phyloP scores from a whole-genome alignment of 2,797 vertebrate species.

The Chrosomus eos region DNA sequence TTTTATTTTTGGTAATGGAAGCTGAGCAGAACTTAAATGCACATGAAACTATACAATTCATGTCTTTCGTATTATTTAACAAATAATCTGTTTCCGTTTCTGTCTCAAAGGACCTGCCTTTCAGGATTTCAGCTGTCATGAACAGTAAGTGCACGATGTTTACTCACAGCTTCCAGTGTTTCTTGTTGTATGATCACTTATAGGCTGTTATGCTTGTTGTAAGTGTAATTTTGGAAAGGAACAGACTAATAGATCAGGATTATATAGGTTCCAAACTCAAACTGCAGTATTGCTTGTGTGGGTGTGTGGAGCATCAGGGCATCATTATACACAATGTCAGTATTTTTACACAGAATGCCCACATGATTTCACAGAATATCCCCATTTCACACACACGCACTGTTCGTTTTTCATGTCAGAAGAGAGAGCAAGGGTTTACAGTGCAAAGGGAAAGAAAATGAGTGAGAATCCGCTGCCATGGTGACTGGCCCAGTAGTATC shows the following conservation, averaged over 20 bases:
- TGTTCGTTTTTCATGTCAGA: slow-evolving; percentile 59
- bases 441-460: slow-evolving; percentile 68
- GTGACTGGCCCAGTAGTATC: slow-evolving; percentile 79
- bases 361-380: slow-evolving; percentile 43
- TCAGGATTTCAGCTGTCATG: neutral
- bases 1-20: neutral
- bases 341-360: slow-evolving; percentile 34
- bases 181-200: slow-evolving; percentile 21
- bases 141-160: neutral
- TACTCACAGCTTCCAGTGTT: neutral
- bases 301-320: slow-evolving; percentile 40
- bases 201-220: slow-evolving; percentile 26
- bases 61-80: neutral
- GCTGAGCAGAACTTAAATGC: neutral
- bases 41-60: neutral
- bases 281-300: neutral
- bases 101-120: neutral
- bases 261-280: slow-evolving; percentile 65
- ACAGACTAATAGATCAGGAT: slow-evolving; percentile 59
- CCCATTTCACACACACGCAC: slow-evolving; percentile 35
- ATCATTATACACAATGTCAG: slow-evolving; percentile 19
- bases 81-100: neutral
- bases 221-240: slow-evolving; percentile 66
- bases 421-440: slow-evolving; percentile 56
- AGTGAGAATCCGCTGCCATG: slow-evolving; percentile 82